phyloP scores from a whole-genome alignment of 2,888 invertebrate genomes.

The Troilus luridus region DNA sequence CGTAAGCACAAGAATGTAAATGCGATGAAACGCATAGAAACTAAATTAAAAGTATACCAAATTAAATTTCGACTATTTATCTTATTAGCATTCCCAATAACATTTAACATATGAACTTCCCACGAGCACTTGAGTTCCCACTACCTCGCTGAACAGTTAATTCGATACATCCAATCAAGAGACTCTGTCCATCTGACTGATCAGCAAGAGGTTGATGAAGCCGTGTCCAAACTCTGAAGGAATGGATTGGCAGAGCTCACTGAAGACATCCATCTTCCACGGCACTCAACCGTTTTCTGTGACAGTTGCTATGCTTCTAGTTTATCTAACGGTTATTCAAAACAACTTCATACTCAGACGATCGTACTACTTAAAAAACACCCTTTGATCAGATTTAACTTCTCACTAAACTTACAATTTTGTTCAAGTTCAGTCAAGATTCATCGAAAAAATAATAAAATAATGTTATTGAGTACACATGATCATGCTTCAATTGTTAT shows the following conservation, averaged over 20 bases:
- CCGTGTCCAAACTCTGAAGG: neutral
- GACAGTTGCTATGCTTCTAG: neutral
- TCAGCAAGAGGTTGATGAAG: neutral
- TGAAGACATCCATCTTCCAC: neutral
- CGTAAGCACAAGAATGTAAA: too few species aligned
- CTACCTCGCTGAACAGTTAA: neutral
- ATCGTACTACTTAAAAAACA: too few species aligned
- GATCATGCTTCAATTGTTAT: too few species aligned
- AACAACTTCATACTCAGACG: too few species aligned
- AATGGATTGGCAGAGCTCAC: neutral
- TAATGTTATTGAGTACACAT: too few species aligned
- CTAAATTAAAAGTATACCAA: too few species aligned
- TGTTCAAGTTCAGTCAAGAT: too few species aligned
- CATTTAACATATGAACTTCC: neutral
- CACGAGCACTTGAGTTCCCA: neutral
- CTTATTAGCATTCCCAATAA: neutral
- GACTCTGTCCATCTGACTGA: neutral
- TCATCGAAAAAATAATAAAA: too few species aligned
- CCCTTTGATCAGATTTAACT: too few species aligned
- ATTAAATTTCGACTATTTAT: too few species aligned
- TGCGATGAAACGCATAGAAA: too few species aligned
- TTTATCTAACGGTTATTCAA: neutral
- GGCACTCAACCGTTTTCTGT: neutral
- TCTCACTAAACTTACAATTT: too few species aligned
- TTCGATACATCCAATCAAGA: constrained; percentile 1